These are phyloP conservation scores for Hippolais icterina DNA, from an alignment of 2,113 vertebrate genomes.

Conservation along the genomic window DNA sequence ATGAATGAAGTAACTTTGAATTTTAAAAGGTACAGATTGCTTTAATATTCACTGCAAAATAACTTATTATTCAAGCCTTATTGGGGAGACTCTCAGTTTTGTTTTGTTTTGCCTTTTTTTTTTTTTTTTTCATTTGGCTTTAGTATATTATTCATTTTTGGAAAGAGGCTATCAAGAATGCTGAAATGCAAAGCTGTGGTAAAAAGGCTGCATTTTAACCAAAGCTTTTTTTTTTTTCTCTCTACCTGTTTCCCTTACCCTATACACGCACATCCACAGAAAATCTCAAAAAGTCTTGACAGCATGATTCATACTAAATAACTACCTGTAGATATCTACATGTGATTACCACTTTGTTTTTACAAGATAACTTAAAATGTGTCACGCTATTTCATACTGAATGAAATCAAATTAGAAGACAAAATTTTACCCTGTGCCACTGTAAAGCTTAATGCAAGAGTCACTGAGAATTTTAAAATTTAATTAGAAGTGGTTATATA, in stretches of 20 bases:
- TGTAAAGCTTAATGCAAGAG: slow-evolving; percentile 55
- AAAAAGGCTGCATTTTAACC: slow-evolving; percentile 15
- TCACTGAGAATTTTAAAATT: slow-evolving; percentile 73
- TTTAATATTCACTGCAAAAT: slow-evolving; percentile 98
- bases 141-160: slow-evolving; percentile 74
- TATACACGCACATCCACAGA: background rate
- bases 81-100: slow-evolving; percentile 73
- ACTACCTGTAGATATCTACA: slow-evolving; percentile 38
- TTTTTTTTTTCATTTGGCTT: slow-evolving; percentile 36
- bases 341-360: background rate
- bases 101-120: slow-evolving; percentile 72
- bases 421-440: slow-evolving; percentile 9
- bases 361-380: background rate
- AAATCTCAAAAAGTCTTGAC: background rate
- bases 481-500: slow-evolving; percentile 74
- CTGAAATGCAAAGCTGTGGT: slow-evolving; percentile 43
- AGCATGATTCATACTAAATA: slow-evolving; percentile 1
- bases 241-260: background rate
- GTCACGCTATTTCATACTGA: background rate
- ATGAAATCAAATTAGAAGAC: slow-evolving; percentile 30
- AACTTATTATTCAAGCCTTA: slow-evolving; percentile 96
- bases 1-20: slow-evolving; percentile 88
- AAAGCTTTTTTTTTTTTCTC: background rate
- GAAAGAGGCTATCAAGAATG: slow-evolving; percentile 34
- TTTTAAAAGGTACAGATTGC: slow-evolving; percentile 99